These are phyloP conservation scores for Glaucomys volans DNA, from an alignment of 2,113 vertebrate genomes.

Conservation along the genomic window DNA sequence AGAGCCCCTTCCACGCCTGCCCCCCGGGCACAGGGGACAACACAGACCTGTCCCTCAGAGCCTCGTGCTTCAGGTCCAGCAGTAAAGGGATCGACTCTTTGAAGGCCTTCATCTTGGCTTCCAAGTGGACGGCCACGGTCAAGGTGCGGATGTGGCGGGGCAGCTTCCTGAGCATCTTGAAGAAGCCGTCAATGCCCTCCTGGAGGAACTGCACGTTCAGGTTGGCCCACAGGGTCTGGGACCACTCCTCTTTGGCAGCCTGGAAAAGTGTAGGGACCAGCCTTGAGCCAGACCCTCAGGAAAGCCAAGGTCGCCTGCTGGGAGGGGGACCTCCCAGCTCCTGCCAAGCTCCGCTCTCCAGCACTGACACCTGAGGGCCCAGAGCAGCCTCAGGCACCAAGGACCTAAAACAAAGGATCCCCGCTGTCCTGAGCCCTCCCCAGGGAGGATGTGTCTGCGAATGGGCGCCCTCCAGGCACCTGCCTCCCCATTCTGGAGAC, in stretches of 20 bases:
- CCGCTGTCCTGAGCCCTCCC: not conserved
- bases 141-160: slow-evolving; percentile 89
- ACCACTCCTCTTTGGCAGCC: slow-evolving; percentile 95
- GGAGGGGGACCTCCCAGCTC: rapidly evolving
- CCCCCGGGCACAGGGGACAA: rapidly evolving
- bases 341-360: rapidly evolving
- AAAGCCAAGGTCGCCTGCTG: rapidly evolving
- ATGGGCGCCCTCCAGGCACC: not conserved
- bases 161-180: slow-evolving; percentile 90
- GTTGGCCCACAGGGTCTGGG: slow-evolving; percentile 95
- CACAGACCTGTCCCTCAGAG: slow-evolving; percentile 95
- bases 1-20: rapidly evolving
- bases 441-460: not conserved
- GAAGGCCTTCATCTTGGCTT: slow-evolving; percentile 94
- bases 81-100: slow-evolving; percentile 94
- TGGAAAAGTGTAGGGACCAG: slow-evolving; percentile 68
- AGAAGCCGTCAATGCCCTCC: slow-evolving; percentile 92
- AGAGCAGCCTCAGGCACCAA: not conserved
- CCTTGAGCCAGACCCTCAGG: not conserved
- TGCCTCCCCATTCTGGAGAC: not conserved
- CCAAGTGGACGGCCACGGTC: slow-evolving; percentile 90
- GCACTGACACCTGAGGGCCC: not conserved
- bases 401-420: not conserved
- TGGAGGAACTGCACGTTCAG: slow-evolving; percentile 94
- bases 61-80: slow-evolving; percentile 96